Conservation (phyloP, 2,113 vertebrate species). For the Carassius gibelio region DNA sequence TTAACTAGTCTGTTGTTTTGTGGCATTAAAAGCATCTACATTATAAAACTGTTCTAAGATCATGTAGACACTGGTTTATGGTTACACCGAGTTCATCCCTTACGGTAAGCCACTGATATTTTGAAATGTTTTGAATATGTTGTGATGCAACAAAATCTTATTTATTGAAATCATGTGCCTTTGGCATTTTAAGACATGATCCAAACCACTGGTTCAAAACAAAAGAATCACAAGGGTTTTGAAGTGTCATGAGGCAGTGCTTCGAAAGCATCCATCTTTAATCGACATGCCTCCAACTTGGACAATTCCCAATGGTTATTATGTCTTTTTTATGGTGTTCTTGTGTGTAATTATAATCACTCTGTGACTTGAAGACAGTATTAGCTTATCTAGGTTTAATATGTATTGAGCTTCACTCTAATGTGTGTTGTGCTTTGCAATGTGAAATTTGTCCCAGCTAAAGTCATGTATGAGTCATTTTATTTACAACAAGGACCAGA, state of each 20-base stretch:
- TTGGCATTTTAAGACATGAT: too few species aligned
- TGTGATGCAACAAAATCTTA: too few species aligned
- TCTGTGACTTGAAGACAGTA: not conserved
- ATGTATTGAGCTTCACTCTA: not conserved
- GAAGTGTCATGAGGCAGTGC: not conserved
- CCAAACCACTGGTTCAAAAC: too few species aligned
- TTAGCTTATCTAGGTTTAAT: not conserved
- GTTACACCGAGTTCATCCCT: too few species aligned
- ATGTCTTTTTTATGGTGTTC: not conserved
- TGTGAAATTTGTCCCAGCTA: not conserved
- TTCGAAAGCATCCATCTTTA: not conserved
- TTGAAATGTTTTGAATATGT: too few species aligned
- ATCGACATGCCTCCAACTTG: not conserved
- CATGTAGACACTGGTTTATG: too few species aligned
- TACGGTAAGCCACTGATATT: too few species aligned
- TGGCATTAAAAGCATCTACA: too few species aligned
- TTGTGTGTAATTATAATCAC: not conserved
- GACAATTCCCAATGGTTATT: not conserved
- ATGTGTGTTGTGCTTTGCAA: not conserved
- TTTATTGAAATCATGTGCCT: too few species aligned
- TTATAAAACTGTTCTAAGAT: too few species aligned
- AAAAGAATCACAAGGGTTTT: too few species aligned
- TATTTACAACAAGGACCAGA: slow-evolving; percentile 53
- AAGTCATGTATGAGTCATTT: slow-evolving; percentile 13
- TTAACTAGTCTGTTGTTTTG: too few species aligned